Evolutionary conservation across 2,113 vertebrate species (phyloP), one percentile per base, ranked within the genome.

Genomic region (Canis aureus): DNA sequence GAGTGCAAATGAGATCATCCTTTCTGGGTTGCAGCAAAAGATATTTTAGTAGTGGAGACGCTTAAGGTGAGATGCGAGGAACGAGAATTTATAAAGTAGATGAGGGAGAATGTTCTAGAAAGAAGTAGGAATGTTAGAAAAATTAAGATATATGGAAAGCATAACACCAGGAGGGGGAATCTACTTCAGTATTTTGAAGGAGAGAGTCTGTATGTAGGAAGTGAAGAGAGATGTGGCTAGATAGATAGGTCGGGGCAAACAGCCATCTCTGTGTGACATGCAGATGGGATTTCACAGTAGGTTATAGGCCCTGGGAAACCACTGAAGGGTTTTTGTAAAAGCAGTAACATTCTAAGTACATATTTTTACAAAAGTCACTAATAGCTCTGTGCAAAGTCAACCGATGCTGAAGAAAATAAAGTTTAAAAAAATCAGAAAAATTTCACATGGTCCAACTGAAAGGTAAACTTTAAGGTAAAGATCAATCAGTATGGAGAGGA

Each of bases 31-130:
- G 13, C 17, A 76, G 16, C 0, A 15, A 60, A 96, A 71, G 17
- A 7, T 71, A 19, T 25, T 85, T n/a, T 25, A 25, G 60, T 67
- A 74, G 12, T 8, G 1, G 19, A 93, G 12, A 71, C 35, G 32
- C 12, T 53, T 90, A 76, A 79, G 19, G 5, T 69, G 29, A 71
- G 13, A 71, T 23, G 5, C 60, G 17, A 80, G 22, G 17, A 80
- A 76, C 32, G 19, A 94, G 16, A 89, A 59, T 93, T 76, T 91
- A 71, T 60, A 69, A 94, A 91, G 8, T 7, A 79, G n/a, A 73
- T 2, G 20, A 69, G 5, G 27, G 16, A 73, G 3, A 0, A 2
- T 4, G 57, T 93, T 96, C 29, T 35, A 74, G 16, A 57, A 76
- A 81, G 60, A 57, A 89, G 25, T 10, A 49, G 13, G 29, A 51